These are phyloP conservation scores for Megaustenia siamemsis DNA, from an alignment of 2,888 invertebrate species.

Conservation along the genomic window DNA sequence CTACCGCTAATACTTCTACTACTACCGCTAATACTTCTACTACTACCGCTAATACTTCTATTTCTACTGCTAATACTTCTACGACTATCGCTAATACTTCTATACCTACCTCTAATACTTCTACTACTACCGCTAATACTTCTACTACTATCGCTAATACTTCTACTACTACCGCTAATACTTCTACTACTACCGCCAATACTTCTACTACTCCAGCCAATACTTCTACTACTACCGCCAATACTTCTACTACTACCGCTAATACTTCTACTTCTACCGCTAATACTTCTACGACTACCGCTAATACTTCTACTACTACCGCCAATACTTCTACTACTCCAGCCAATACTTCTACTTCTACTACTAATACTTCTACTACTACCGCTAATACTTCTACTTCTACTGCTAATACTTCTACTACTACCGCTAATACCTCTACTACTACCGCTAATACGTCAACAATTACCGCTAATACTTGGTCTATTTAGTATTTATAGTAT, in stretches of 20 bases:
- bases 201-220: neutral
- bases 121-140: constrained; percentile 1
- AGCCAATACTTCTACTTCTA: neutral
- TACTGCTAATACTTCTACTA: too few species aligned
- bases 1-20: neutral
- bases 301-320: neutral
- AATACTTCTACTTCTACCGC: neutral
- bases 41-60: neutral
- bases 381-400: too few species aligned
- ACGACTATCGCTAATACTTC: neutral
- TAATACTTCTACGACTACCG: neutral
- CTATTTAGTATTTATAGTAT: too few species aligned
- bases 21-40: neutral
- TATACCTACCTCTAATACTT: neutral
- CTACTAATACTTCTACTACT: neutral
- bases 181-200: neutral
- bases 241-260: neutral
- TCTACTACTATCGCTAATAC: neutral
- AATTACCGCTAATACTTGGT: too few species aligned
- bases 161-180: neutral
- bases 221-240: neutral
- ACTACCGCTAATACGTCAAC: too few species aligned
- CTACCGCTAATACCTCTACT: too few species aligned
- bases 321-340: neutral
- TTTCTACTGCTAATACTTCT: neutral